Percentiles rank a stretch among this genome's conserved stretches.
These are phyloP conservation scores for Theretra japonica DNA, from an alignment of 2,888 invertebrate species.

Conservation along the genomic window DNA sequence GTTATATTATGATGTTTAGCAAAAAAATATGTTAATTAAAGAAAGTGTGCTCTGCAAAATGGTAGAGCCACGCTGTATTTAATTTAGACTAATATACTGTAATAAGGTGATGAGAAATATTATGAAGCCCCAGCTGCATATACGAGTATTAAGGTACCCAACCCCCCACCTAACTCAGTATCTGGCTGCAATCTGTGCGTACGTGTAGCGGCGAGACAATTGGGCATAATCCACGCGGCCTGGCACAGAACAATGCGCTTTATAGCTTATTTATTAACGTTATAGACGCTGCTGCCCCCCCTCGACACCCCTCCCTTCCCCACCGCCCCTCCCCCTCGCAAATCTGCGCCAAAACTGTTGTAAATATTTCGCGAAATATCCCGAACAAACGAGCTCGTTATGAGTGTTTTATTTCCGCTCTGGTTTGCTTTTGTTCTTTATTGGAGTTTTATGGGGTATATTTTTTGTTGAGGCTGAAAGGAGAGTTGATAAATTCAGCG, in stretches of 20 bases:
- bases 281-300: conserved; percentile 35
- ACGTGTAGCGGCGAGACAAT: conserved; percentile 58
- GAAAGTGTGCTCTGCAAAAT: too few species aligned
- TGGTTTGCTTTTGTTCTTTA: conserved; percentile 38
- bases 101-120: too few species aligned
- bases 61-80: too few species aligned
- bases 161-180: neutral
- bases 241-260: conserved; percentile 67
- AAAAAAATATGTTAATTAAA: too few species aligned
- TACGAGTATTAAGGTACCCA: neutral
- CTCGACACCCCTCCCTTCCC: conserved; percentile 32
- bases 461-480: neutral
- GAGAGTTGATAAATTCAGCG: neutral
- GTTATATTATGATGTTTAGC: too few species aligned
- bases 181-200: conserved; percentile 41
- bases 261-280: conserved; percentile 62
- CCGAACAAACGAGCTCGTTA: conserved; percentile 74
- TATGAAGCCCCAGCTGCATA: neutral
- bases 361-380: conserved; percentile 60
- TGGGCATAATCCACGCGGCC: conserved; percentile 70
- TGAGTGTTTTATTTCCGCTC: conserved; percentile 66
- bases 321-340: conserved; percentile 28
- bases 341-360: conserved; percentile 41
- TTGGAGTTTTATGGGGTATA: neutral
- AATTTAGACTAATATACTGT: too few species aligned